A percentile compares a stretch with the other conserved stretches of the same genome.
Conservation (phyloP, 2,113 vertebrate species). For the Elaphurus davidianus region DNA sequence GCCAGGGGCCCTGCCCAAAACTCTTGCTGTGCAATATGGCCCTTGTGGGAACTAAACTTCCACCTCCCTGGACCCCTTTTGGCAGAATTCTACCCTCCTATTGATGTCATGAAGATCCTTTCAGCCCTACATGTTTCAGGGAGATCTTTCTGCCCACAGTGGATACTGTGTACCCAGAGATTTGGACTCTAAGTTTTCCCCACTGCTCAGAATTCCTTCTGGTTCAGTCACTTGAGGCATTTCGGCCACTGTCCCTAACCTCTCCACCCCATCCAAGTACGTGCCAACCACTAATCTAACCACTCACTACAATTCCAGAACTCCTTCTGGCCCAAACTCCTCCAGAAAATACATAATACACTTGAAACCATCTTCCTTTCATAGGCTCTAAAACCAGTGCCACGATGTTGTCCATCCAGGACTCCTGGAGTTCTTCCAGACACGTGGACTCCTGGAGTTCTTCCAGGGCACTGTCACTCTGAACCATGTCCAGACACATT, state of each 20-base stretch:
- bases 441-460: neutral
- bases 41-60: neutral
- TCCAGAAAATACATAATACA: neutral
- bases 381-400: neutral
- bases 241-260: accelerated
- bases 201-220: neutral
- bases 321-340: neutral
- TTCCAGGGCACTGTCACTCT: neutral
- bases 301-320: neutral
- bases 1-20: neutral
- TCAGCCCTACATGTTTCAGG: neutral
- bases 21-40: neutral
- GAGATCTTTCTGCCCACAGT: neutral
- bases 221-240: neutral
- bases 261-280: accelerated
- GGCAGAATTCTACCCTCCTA: neutral
- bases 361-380: neutral
- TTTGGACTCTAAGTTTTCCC: neutral
- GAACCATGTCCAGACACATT: neutral
- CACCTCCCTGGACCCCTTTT: neutral
- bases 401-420: neutral
- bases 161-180: neutral
- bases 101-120: neutral
- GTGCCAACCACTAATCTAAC: neutral
- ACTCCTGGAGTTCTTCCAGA: neutral